These are phyloP conservation scores for Cyclopterus lumpus DNA, from an alignment of 2,797 vertebrate species.

Conservation along the genomic window DNA sequence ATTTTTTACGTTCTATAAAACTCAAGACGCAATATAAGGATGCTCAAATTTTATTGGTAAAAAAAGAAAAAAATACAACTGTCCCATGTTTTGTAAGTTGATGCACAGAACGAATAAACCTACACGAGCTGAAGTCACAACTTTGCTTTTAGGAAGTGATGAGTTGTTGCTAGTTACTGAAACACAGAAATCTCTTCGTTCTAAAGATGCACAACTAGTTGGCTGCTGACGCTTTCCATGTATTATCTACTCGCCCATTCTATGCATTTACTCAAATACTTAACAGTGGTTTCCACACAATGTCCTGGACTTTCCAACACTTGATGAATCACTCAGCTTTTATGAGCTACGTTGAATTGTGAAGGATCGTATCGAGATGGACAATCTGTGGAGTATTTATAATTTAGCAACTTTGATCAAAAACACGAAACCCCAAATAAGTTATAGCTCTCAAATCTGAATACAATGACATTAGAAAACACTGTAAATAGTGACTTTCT, in stretches of 20 bases:
- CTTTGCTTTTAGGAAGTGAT: constrained; percentile 32
- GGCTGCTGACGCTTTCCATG: constrained; percentile 14
- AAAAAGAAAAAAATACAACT: constrained; percentile 51
- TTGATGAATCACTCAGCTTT: constrained; percentile 40
- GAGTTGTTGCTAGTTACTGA: constrained; percentile 29
- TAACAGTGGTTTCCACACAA: constrained; percentile 28
- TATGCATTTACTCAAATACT: constrained; percentile 49
- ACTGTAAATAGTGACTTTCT: constrained; percentile 75
- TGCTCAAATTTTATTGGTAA: constrained; percentile 71
- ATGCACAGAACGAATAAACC: constrained; percentile 57
- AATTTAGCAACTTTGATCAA: constrained; percentile 61
- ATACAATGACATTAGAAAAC: constrained; percentile 74
- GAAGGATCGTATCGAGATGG: constrained; percentile 46
- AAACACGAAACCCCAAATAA: constrained; percentile 73
- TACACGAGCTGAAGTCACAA: constrained; percentile 31
- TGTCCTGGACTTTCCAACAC: constrained; percentile 34
- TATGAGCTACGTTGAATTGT: constrained; percentile 47
- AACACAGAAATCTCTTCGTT: constrained; percentile 44
- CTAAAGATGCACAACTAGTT: constrained; percentile 37
- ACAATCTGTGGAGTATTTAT: constrained; percentile 65
- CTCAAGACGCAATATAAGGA: constrained; percentile 49
- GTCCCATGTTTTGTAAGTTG: constrained; percentile 46
- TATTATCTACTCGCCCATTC: constrained; percentile 26
- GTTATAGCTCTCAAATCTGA: constrained; percentile 71
- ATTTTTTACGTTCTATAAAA: constrained; percentile 38